A percentile compares a stretch with the other conserved stretches of the same genome.
Evolutionary conservation across 2,888 invertebrate genomes (phyloP).

Genomic region (Lycaena phlaeas): DNA sequence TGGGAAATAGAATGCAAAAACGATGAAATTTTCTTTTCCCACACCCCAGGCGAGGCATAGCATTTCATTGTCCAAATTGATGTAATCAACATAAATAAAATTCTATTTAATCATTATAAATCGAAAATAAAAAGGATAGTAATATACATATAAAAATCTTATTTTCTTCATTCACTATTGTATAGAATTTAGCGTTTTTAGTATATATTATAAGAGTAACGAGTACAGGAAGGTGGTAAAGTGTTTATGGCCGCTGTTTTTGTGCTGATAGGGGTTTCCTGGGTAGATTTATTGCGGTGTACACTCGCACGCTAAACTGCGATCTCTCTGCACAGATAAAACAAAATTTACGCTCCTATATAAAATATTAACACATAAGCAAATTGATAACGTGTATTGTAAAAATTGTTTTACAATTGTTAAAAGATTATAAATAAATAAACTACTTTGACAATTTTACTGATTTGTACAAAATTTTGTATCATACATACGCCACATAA

Average conservation of each 20-base stretch:
- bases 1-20: conserved; percentile 18
- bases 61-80: too few relatives aligned
- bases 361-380: conserved; percentile 4
- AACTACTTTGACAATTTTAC: too few relatives aligned
- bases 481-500: too few relatives aligned
- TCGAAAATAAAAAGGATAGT: neutral
- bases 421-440: too few relatives aligned
- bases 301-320: conserved; percentile 31
- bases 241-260: conserved; percentile 43
- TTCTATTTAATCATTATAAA: too few relatives aligned
- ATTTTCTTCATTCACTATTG: conserved; percentile 2
- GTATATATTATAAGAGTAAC: conserved; percentile 8
- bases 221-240: conserved; percentile 43
- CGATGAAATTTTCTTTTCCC: too few relatives aligned
- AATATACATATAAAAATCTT: too few relatives aligned
- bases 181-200: neutral
- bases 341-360: conserved; percentile 18
- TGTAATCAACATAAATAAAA: too few relatives aligned
- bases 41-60: too few relatives aligned
- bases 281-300: conserved; percentile 26
- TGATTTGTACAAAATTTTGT: too few relatives aligned
- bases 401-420: too few relatives aligned
- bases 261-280: conserved; percentile 33
- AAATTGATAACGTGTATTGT: too few relatives aligned
- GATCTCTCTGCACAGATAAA: conserved; percentile 22